A percentile compares a stretch with the other conserved stretches of the same genome.
These are phyloP conservation scores for Drosophila santomea DNA, from an alignment of 1,140 invertebrate species.

Conservation along the genomic window DNA sequence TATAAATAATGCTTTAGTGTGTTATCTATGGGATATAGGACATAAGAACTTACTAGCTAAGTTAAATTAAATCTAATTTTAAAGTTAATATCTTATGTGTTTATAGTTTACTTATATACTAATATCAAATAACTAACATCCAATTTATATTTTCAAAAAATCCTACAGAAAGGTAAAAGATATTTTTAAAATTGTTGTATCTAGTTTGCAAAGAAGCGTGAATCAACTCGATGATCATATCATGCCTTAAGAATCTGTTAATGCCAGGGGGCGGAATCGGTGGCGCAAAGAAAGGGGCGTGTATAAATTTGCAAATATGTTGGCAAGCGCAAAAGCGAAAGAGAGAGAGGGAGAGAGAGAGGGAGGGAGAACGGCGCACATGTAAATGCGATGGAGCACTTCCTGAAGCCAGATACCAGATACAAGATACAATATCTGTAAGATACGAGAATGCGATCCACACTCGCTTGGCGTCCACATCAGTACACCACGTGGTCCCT, in stretches of 20 bases:
- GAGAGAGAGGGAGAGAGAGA: neutral
- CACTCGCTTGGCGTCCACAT: slow-evolving; percentile 48
- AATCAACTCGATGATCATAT: neutral
- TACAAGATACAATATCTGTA: slow-evolving; percentile 53
- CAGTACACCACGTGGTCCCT: slow-evolving; percentile 70
- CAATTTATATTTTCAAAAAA: too few species aligned
- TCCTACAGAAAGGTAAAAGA: neutral
- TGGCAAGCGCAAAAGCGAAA: slow-evolving; percentile 10
- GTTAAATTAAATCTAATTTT: too few species aligned
- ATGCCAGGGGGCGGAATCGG: slow-evolving; percentile 15
- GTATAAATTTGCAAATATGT: slow-evolving; percentile 58
- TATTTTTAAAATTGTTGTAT: neutral
- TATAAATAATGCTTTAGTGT: too few species aligned
- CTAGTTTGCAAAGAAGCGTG: too few species aligned
- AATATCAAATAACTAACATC: too few species aligned
- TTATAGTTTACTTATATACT: too few species aligned
- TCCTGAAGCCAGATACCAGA: slow-evolving; percentile 65
- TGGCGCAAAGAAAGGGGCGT: slow-evolving; percentile 24
- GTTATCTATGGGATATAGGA: too few species aligned
- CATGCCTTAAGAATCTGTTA: neutral
- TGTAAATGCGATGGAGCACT: slow-evolving; percentile 77
- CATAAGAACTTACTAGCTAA: too few species aligned
- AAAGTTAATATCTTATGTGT: too few species aligned
- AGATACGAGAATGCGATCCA: slow-evolving; percentile 49
- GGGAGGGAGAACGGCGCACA: slow-evolving; percentile 13